Percentiles rank a stretch among this genome's conserved stretches.
phyloP scores from a whole-genome alignment of 92 coral and sea anemone genomes.

The Heteractis magnifica region DNA sequence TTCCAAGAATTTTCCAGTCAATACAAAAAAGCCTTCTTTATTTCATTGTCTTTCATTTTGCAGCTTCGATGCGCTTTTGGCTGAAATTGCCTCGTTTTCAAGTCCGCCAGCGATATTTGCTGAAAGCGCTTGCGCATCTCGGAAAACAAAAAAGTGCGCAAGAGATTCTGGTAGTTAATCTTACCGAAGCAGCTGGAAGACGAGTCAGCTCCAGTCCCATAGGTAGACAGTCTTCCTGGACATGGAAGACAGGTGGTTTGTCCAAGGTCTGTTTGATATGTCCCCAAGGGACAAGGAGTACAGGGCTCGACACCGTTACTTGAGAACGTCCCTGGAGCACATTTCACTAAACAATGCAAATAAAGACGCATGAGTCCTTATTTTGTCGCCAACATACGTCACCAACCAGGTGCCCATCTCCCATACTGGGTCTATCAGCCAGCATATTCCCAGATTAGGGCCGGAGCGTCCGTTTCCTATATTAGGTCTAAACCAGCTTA shows the following conservation, averaged over 20 bases:
- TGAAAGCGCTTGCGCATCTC: too few species aligned
- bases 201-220: constrained; percentile 82
- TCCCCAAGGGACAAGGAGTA: constrained; percentile 75
- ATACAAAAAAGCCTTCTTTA: too few species aligned
- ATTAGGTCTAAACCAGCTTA: too few species aligned
- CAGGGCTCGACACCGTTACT: constrained; percentile 94
- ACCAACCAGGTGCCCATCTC: not conserved
- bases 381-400: not conserved
- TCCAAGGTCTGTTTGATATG: constrained; percentile 68
- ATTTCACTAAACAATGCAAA: constrained; percentile 68
- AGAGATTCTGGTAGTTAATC: not conserved
- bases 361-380: not conserved
- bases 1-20: too few species aligned
- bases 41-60: too few species aligned
- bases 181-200: constrained; percentile 64
- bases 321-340: constrained; percentile 94
- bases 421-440: too few species aligned
- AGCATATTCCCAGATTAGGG: too few species aligned
- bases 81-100: too few species aligned
- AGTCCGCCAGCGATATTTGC: too few species aligned
- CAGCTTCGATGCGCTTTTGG: too few species aligned
- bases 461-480: too few species aligned
- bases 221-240: constrained; percentile 75
- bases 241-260: constrained; percentile 77
- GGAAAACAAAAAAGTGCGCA: not conserved